phyloP scores from a whole-genome alignment of 2,888 invertebrate species.

The Norana najaformis region DNA sequence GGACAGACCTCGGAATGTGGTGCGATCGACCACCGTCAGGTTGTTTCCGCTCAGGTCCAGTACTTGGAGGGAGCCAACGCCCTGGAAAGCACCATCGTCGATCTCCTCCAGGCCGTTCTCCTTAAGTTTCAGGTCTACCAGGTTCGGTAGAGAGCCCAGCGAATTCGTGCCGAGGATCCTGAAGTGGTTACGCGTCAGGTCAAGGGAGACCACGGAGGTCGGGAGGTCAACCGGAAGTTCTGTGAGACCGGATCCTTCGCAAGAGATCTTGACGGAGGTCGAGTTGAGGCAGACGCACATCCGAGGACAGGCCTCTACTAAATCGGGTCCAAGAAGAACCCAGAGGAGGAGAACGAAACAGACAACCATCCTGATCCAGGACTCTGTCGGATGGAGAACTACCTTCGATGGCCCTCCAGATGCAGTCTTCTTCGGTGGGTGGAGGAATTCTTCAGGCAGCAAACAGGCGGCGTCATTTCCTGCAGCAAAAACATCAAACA shows the following conservation, averaged over 20 bases:
- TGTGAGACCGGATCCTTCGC: conserved; percentile 23
- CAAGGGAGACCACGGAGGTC: conserved; percentile 34
- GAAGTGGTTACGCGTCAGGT: conserved; percentile 38
- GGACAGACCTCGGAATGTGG: conserved; percentile 30
- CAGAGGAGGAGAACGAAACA: not conserved
- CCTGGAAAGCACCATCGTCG: conserved; percentile 83
- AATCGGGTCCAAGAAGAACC: not conserved
- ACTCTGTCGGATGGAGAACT: too few species aligned
- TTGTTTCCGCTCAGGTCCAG: conserved; percentile 37
- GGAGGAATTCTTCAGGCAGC: not conserved
- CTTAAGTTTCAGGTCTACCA: conserved; percentile 72
- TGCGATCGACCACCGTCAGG: conserved; percentile 29
- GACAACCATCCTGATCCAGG: not conserved
- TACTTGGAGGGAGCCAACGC: conserved; percentile 70
- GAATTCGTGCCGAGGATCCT: not conserved
- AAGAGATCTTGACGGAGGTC: not conserved
- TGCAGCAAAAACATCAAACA: not conserved
- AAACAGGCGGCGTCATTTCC: not conserved
- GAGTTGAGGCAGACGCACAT: conserved; percentile 21
- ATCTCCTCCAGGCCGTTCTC: conserved; percentile 76
- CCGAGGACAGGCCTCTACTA: not conserved
- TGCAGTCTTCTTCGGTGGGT: not conserved
- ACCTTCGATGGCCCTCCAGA: not conserved
- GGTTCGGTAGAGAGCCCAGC: not conserved
- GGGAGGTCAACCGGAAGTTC: conserved; percentile 20